Conservation (phyloP, 2,113 vertebrate species). For the Hippocampus barbouri region DNA sequence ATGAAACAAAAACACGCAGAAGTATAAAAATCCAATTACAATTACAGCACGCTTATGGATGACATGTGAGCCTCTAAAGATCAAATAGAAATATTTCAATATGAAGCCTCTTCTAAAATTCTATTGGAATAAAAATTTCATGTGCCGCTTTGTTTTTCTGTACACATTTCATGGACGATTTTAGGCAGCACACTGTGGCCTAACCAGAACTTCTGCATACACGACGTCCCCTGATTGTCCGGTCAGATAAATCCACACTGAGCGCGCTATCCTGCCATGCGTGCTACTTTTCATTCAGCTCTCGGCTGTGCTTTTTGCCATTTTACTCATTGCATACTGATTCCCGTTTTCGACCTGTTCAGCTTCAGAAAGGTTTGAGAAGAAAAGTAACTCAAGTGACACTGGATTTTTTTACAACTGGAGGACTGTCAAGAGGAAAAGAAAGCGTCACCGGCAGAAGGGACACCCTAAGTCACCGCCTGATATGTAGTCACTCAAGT, state of each 20-base stretch:
- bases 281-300: background rate
- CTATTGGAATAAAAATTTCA: background rate
- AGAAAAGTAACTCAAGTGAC: background rate
- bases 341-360: background rate
- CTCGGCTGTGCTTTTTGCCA: background rate
- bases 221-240: slow-evolving; percentile 23
- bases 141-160: background rate
- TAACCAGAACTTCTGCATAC: slow-evolving; percentile 29
- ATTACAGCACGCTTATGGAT: too few relatives aligned
- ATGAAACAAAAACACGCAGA: too few relatives aligned
- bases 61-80: too few relatives aligned
- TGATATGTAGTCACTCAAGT: slow-evolving; percentile 38
- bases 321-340: background rate
- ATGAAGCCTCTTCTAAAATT: background rate
- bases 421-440: slow-evolving; percentile 21
- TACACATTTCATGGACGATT: background rate
- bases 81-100: too few relatives aligned
- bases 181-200: slow-evolving; percentile 1
- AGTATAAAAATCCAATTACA: too few relatives aligned
- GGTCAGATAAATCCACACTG: slow-evolving; percentile 37
- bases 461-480: slow-evolving; percentile 21
- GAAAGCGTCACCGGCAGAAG: slow-evolving; percentile 9
- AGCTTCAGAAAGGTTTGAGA: background rate
- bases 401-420: background rate
- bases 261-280: slow-evolving; percentile 9